Evolutionary conservation across 2,797 vertebrate genomes (phyloP), one percentile per base, ranked within the genome.

Genomic region (Spinus pinus): DNA sequence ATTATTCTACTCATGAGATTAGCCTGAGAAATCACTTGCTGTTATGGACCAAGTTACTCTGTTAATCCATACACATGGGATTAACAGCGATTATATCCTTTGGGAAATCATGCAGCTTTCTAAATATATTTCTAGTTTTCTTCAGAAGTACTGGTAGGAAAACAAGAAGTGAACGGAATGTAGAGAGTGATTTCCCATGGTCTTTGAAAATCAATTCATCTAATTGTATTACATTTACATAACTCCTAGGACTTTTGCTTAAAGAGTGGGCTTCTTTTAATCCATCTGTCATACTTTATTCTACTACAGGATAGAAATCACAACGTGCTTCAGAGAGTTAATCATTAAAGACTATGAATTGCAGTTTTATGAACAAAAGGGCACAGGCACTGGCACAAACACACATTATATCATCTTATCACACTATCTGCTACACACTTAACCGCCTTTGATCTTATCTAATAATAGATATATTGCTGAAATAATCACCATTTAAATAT

Each of bases 401-500:
- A 88, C 72, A 56, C 84, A 74, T 85, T 81, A 28, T 46, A 73
- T 95, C 95, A 95, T 96, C 94, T 94, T 91, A 97, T 96, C 94
- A 86, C 65, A 64, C 90, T 94, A 97, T 97, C 97, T 94, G 56
- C 75, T 67, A 50, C 95, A 93, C 95, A 86, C 88, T 97, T 97
- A 97, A 97, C 96, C 2, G 41, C 93, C 97, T 98, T 98, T 98
- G 98, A 98, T 98, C 98, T 98, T 98, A 98, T 98, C 97, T 95
- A 91, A 86, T 93, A 95, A 96, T 88, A 97, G 97, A 98, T 96
- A 98, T 82, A 97, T 96, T 96, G 95, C 96, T 96, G 94, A 97
- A 98, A 98, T 98, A 98, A 98, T 98, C 98, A 90, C 96, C 97
- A 97, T 98, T 98, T 98, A 98, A 98, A 98, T 98, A 98, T 97